phyloP scores from a whole-genome alignment of 2,888 invertebrate genomes.

The Caenorhabditis japonica region DNA sequence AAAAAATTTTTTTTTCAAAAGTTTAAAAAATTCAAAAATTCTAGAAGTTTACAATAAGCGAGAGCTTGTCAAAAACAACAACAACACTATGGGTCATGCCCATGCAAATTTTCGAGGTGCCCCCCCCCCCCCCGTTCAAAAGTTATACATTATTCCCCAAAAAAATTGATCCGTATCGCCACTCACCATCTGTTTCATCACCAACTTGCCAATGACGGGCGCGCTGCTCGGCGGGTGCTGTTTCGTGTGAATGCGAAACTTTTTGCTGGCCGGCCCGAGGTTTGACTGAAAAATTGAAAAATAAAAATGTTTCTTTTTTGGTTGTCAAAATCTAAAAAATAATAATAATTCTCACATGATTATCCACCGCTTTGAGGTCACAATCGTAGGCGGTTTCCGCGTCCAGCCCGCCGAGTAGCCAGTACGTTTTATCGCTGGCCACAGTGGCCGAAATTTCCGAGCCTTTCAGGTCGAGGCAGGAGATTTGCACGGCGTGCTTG shows the following conservation, averaged over 20 bases:
- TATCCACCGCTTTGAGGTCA: constrained; percentile 65
- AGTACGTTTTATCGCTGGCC: constrained; percentile 54
- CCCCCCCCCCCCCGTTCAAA: too few relatives aligned
- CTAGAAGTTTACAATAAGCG: too few relatives aligned
- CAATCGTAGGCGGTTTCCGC: constrained; percentile 66
- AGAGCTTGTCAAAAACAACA: too few relatives aligned
- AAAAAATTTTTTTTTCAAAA: too few relatives aligned
- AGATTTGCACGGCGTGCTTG: constrained; percentile 44
- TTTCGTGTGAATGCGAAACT: constrained; percentile 58
- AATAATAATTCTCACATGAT: constrained; percentile 52
- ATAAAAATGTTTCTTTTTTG: neutral
- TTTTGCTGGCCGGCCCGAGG: constrained; percentile 33
- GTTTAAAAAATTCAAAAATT: too few relatives aligned
- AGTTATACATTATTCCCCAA: too few relatives aligned
- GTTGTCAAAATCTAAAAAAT: neutral
- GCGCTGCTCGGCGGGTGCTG: constrained; percentile 64
- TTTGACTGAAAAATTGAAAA: constrained; percentile 33
- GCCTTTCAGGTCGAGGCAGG: constrained; percentile 14
- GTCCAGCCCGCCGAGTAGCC: constrained; percentile 60
- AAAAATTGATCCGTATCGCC: too few relatives aligned
- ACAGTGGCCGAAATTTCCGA: constrained; percentile 48
- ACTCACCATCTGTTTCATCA: constrained; percentile 59
- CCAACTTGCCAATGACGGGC: constrained; percentile 60
- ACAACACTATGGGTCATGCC: too few relatives aligned
- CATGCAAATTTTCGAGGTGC: too few relatives aligned